Evolutionary conservation across 2,113 vertebrate genomes (phyloP), one percentile per base, ranked within the genome.

Genomic region (Notiomystis cincta): DNA sequence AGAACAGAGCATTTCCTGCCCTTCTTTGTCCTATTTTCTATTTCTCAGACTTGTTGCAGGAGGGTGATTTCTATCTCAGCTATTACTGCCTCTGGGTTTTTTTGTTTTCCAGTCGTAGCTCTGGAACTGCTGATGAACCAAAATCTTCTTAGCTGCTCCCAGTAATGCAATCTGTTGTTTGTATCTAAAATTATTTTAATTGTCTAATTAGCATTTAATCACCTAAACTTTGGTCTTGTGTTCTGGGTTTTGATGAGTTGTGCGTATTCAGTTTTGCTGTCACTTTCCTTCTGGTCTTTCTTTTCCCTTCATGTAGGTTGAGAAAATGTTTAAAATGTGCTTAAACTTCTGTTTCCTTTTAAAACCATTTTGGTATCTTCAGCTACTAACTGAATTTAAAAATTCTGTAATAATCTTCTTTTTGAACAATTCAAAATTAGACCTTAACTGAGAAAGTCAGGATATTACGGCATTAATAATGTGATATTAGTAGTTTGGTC

Each of bases 171-270:
- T 94, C 89, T 96, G 89, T 87, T 96, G 69, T 91, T 94, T 89
- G 54, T 73, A 82, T 93, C 90, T 89, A 61, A 94, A 94, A 92
- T 89, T 2, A 96, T 95, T 96, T 89, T 92, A 92, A 81, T 96
- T 87, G 78, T 95, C 73, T 95, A 87, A 94, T 95, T 91, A 94
- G 66, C 66, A 87, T 95, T 90, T 95, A 85, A 94, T 96, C 81
- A 93, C 37, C 70, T 89, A 82, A 89, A 87, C 66, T 87, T 94
- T 72, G 50, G 66, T 87, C 53, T 79, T 87, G 4, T 72, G 38
- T 89, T 82, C 61, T 87, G 61, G 21, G 30, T 79, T 96, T 95
- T 95, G 81, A 93, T 89, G 81, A 93, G 53, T 85, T 60, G 18
- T 35, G 6, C 87, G 58, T 89, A 69, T 64, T 85, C 25, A 57